Evolutionary conservation across 1,140 invertebrate genomes (phyloP).

Genomic region (Luehdorfia chinensis): DNA sequence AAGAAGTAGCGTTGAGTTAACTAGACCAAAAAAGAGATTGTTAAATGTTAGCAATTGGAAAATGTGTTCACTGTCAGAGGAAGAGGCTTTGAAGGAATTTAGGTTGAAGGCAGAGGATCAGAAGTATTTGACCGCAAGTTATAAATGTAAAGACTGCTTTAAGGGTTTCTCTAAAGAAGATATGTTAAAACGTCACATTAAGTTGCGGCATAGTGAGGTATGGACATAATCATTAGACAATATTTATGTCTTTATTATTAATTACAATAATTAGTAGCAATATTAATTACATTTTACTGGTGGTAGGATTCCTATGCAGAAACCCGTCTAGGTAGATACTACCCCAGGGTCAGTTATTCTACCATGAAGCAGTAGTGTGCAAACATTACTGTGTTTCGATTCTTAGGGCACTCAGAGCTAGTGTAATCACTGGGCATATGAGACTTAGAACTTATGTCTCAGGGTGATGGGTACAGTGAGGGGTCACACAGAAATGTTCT

Average conservation of each 20-base stretch:
- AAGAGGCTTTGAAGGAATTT: conserved; percentile 54
- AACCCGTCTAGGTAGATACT: no score
- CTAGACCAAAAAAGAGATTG: conserved; percentile 24
- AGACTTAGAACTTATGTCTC: no score
- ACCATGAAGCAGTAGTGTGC: no score
- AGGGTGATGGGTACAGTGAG: no score
- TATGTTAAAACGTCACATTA: conserved; percentile 46
- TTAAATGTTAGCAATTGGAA: conserved; percentile 44
- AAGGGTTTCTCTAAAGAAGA: conserved; percentile 59
- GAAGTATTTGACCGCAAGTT: conserved; percentile 43
- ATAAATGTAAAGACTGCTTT: conserved; percentile 53
- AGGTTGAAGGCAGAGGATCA: conserved; percentile 33
- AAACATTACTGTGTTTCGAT: no score
- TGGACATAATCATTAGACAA: no score
- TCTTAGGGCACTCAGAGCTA: no score
- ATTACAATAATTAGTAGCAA: not conserved
- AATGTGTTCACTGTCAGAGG: conserved; percentile 42
- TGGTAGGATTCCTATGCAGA: no score
- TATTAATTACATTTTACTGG: no score
- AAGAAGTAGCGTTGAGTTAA: conserved; percentile 12
- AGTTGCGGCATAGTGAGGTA: conserved; percentile 50
- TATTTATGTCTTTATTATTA: conserved; percentile 10
- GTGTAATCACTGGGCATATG: no score
- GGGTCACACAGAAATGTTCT: no score
- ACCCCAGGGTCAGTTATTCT: no score